Evolutionary conservation across 2,888 invertebrate genomes (phyloP).

Genomic region (Cyrtodaria siliqua): DNA sequence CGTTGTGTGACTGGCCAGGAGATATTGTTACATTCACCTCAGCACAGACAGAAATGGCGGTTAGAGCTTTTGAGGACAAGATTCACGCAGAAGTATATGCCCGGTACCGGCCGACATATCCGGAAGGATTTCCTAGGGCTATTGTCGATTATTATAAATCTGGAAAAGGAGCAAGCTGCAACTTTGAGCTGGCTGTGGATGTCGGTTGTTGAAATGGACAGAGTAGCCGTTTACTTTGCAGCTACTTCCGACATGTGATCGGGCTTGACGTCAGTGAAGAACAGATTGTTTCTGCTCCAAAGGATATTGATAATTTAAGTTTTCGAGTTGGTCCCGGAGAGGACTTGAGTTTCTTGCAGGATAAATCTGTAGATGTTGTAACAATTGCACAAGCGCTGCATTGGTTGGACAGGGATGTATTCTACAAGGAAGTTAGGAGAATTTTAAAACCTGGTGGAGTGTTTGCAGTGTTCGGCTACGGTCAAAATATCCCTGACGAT

Average conservation of each 20-base stretch:
- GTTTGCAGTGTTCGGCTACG: conserved; percentile 82
- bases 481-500: conserved; percentile 59
- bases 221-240: too few species aligned
- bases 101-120: conserved; percentile 74
- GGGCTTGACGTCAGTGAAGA: too few species aligned
- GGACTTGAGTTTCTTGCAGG: conserved; percentile 77
- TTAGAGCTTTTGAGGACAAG: conserved; percentile 65
- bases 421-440: conserved; percentile 86
- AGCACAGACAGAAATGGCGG: conserved; percentile 49
- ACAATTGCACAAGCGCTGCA: too few species aligned
- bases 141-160: conserved; percentile 68
- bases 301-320: conserved; percentile 70
- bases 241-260: too few species aligned
- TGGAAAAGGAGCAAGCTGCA: conserved; percentile 6
- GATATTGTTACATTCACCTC: too few species aligned
- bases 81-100: conserved; percentile 71
- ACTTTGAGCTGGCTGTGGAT: conserved; percentile 82
- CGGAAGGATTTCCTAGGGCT: conserved; percentile 61
- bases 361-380: conserved; percentile 76
- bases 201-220: too few species aligned
- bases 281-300: conserved; percentile 48
- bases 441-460: conserved; percentile 86
- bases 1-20: too few species aligned
- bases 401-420: conserved; percentile 84
- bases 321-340: conserved; percentile 85